Base-by-base conservation (phyloP, 2,888 invertebrate species). In the Trichopoda pennipes region DNA sequence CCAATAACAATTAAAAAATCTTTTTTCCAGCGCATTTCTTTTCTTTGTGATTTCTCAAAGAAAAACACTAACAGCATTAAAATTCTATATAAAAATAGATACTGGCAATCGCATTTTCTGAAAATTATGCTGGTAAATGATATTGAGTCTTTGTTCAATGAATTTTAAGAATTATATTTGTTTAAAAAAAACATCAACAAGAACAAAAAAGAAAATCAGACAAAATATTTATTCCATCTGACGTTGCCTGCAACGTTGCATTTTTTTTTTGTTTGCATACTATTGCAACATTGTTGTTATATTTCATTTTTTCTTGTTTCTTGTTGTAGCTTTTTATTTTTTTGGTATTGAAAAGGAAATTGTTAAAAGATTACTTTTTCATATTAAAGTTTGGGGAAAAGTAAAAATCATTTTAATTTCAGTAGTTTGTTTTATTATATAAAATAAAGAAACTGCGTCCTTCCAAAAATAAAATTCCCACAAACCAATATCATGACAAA, bases 341-440 rank as follows among this genome's bases (percentile, higher is more conserved):
- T 1, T 53, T 38, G n/a, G n/a, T 23, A 53, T 49, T 58, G 47
- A 72, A 56, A 64, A 64, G 60, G 16, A 79, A 79, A 72, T 78
- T 72, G 72, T 60, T 72, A 47, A 60, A 51, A 60, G 60, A 56
- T 70, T 63, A 38, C 51, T 38, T 58, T n/a, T 58, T 56, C 56
- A 38, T 63, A 19, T 42, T 44, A 23, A 55, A 74, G 44, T 64
- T 74, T 64, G 35, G 8, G 47, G 21, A 64, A 74, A 74, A 74
- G 73, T 63, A 63, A 74, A 74, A 74, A 74, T 64, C 56, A 56
- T 74, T 63, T 53, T 64, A 74, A 74, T 74, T 64, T 74, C 4
- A 47, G 56, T 64, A 49, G 61, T 55, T 73, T 28, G 9, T 51
- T 28, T 42, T 55, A 21, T 44, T 55, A 16, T 17, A 28, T 19